Conservation (phyloP, 1,140 invertebrate genomes). For the Philaenus spumarius region DNA sequence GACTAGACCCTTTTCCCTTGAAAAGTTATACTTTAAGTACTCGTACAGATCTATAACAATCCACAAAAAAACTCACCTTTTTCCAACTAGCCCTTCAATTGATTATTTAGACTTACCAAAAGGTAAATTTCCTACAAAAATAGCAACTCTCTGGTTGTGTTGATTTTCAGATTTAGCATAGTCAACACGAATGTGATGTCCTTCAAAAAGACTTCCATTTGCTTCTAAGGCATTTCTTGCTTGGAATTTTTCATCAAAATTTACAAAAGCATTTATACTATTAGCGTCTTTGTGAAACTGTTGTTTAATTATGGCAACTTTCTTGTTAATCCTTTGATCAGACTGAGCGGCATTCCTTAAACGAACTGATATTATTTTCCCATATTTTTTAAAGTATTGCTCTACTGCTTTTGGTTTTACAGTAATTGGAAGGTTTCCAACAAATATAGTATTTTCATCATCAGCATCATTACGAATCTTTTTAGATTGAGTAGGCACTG, state of each 20-base stretch:
- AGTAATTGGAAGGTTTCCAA: conserved; percentile 57
- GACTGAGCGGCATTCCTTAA: conserved; percentile 32
- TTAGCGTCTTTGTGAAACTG: conserved; percentile 56
- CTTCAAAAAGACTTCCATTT: conserved; percentile 56
- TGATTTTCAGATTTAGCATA: conserved; percentile 35
- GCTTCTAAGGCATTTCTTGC: conserved; percentile 49
- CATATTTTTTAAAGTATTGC: conserved; percentile 53
- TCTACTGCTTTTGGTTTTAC: conserved; percentile 45
- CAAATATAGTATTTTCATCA: conserved; percentile 49
- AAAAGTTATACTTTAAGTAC: too few species aligned
- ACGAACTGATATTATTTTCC: conserved; percentile 51
- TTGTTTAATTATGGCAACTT: conserved; percentile 47
- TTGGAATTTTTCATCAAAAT: conserved; percentile 46
- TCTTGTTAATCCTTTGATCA: conserved; percentile 29
- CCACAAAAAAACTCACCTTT: too few species aligned
- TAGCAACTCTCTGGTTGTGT: conserved; percentile 50
- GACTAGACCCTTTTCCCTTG: too few species aligned
- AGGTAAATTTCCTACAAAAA: conserved; percentile 69
- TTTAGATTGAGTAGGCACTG: too few species aligned
- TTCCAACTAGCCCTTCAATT: too few species aligned
- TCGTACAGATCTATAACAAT: too few species aligned
- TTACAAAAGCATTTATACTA: conserved; percentile 55
- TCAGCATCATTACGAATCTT: too few species aligned
- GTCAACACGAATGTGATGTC: conserved; percentile 57
- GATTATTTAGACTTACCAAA: conserved; percentile 46